Evolutionary conservation across 1,140 invertebrate species (phyloP).

Genomic region (Cotesia vestalis): DNA sequence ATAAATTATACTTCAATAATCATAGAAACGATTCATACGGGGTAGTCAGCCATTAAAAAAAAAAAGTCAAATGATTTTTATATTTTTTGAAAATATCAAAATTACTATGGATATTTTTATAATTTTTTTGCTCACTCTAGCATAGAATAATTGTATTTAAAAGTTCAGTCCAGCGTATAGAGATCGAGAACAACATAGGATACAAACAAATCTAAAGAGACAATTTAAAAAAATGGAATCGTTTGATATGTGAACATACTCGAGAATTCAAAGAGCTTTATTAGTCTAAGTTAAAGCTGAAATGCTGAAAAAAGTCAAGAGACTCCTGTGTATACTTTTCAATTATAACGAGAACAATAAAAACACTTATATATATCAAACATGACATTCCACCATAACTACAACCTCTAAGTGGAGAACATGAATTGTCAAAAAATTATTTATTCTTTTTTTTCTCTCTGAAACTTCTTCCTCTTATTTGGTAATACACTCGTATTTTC

Average conservation of each 20-base stretch:
- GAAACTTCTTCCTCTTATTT: background rate
- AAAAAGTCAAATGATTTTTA: too few species aligned
- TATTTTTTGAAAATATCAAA: too few species aligned
- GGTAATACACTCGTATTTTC: background rate
- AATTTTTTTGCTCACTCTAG: too few species aligned
- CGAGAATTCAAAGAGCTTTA: background rate
- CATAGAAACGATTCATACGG: too few species aligned
- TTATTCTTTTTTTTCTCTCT: background rate
- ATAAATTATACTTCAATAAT: too few species aligned
- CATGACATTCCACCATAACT: conserved; percentile 13
- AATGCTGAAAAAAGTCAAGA: background rate
- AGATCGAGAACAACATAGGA: background rate
- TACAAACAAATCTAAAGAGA: background rate
- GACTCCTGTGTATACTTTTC: background rate
- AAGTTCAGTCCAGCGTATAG: background rate
- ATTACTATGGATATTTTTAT: too few species aligned
- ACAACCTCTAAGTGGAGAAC: background rate
- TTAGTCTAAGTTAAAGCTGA: background rate
- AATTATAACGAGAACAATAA: conserved; percentile 30
- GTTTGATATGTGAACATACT: conserved; percentile 1
- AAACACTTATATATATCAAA: conserved; percentile 20
- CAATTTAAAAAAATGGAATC: background rate
- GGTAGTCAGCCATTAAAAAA: too few species aligned
- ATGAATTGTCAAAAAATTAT: background rate
- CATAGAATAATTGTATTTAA: background rate